phyloP scores from a whole-genome alignment of 2,888 invertebrate species.

The Diarsia mendica region DNA sequence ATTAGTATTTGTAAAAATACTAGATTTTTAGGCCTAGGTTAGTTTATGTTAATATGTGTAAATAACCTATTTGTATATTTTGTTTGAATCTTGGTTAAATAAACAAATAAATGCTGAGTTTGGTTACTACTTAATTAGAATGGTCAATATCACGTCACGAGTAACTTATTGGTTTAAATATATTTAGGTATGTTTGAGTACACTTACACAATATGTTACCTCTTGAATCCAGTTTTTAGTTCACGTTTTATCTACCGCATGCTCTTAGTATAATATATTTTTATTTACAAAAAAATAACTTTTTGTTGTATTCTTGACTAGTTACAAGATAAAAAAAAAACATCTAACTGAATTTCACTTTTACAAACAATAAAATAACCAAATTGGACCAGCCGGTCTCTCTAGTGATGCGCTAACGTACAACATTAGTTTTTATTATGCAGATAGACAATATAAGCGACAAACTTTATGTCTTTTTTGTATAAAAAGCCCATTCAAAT shows the following conservation, averaged over 20 bases:
- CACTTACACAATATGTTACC: not conserved
- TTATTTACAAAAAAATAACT: not conserved
- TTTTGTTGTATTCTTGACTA: no score
- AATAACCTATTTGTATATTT: not conserved
- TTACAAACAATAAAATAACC: not conserved
- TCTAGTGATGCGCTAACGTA: not conserved
- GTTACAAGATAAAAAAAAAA: not conserved
- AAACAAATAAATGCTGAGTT: not conserved
- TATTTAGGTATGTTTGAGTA: not conserved
- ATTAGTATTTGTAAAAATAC: not conserved
- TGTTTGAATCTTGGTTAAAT: not conserved
- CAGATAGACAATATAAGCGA: no score
- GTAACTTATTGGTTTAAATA: no score
- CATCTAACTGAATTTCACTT: not conserved
- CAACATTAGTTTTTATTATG: not conserved
- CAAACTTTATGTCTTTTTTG: not conserved
- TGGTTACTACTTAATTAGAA: not conserved
- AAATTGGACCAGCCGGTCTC: not conserved
- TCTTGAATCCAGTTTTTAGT: not conserved
- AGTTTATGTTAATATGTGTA: not conserved
- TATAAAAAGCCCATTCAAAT: constrained; percentile 4
- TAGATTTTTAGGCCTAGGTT: not conserved
- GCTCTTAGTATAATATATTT: not conserved
- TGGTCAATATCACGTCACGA: not conserved
- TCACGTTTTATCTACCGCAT: not conserved